These are phyloP conservation scores for Chrosomus eos DNA, from an alignment of 2,797 vertebrate genomes.

Conservation along the genomic window DNA sequence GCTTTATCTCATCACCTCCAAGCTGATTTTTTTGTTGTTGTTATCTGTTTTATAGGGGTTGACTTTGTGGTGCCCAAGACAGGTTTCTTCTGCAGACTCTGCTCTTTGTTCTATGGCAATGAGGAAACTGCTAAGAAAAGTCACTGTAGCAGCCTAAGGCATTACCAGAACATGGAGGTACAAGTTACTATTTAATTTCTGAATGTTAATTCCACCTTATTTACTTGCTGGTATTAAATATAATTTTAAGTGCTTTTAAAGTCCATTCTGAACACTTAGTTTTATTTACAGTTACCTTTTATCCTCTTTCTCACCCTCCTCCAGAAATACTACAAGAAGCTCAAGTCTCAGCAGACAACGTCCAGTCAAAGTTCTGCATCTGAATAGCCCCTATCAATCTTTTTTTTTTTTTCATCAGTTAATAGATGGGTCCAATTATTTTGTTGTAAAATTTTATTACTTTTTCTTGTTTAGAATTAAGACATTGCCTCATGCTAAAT, in stretches of 20 bases:
- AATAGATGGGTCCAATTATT: slow-evolving; percentile 53
- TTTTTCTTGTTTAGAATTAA: slow-evolving; percentile 12
- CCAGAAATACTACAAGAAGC: slow-evolving; percentile 60
- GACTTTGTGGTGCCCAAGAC: slow-evolving; percentile 85
- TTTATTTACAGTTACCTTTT: background rate
- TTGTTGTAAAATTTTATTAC: slow-evolving; percentile 10
- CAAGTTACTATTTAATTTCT: background rate
- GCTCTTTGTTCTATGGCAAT: slow-evolving; percentile 84
- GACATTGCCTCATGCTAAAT: slow-evolving; percentile 10
- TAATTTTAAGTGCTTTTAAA: background rate
- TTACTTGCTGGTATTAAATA: background rate
- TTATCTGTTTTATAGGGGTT: slow-evolving; percentile 68
- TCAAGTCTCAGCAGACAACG: slow-evolving; percentile 39
- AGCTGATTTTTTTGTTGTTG: background rate
- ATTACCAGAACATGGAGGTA: slow-evolving; percentile 80
- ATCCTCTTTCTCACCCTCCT: background rate
- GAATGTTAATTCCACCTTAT: background rate
- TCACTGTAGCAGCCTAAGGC: slow-evolving; percentile 79
- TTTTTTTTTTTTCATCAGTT: slow-evolving; percentile 24
- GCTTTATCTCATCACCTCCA: background rate
- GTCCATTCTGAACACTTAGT: background rate
- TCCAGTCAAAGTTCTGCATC: slow-evolving; percentile 33
- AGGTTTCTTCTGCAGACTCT: slow-evolving; percentile 86
- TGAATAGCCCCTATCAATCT: slow-evolving; percentile 15
- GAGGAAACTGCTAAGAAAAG: slow-evolving; percentile 78